Base-by-base conservation (phyloP, 2,113 vertebrate genomes). In the Sciurus niger region DNA sequence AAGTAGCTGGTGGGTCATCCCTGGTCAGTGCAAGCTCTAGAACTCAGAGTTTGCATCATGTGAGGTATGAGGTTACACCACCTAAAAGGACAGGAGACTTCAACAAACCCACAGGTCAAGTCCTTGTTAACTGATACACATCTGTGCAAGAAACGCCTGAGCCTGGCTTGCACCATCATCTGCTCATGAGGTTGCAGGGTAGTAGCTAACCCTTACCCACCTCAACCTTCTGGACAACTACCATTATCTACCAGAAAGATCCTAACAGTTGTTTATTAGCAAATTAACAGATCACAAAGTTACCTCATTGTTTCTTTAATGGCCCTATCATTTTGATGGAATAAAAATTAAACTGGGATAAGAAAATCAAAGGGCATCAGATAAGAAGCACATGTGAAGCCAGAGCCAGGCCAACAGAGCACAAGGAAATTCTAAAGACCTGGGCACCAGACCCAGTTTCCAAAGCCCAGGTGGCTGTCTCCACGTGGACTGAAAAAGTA, bases 301-400 rank as follows among this genome's bases (percentile, higher is more conserved):
- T 25, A n/a, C 43, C 20, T 48, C 58, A 28, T 17, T 82, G 24
- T 51, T 84, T 73, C n/a, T 82, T 48, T 53, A 70, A 53, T 1
- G 16, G 73, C 0, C 46, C 40, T 76, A 22, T 20, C 6, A 43
- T 58, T 65, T 20, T 83, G 18, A 83, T n/a, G 9, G 8, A 90
- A 87, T 63, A 46, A 76, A 94, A 88, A 48, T 76, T n/a, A 90
- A 88, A 79, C 37, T 63, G 12, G n/a, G 10, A 89, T 51, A 79
- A 82, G 63, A 68, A 92, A 78, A 58, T 48, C 32, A 73, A 73
- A 67, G 68, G 30, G 34, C 80, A 80, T 67, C 32, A 40, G 46
- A 95, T 10, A 40, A 46, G 84, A 97, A 60, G 22, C 17, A 37
- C 28, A 43, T 20, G 30, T 11, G 55, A 68, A 58, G 34, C 40